phyloP scores from a whole-genome alignment of 2,113 vertebrate species.

The Apteryx mantelli region DNA sequence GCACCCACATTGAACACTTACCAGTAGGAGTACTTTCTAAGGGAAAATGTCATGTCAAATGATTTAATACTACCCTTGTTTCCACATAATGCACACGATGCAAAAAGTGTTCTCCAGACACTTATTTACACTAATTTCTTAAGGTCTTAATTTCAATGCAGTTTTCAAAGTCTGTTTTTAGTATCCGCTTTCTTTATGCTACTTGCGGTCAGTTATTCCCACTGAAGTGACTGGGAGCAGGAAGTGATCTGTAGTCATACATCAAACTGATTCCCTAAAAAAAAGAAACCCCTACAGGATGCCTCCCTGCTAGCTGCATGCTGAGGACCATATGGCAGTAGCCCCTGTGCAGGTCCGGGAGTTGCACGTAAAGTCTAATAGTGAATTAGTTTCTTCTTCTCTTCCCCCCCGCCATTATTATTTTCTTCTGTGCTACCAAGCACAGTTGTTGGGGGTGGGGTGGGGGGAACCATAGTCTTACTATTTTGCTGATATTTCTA shows the following conservation, averaged over 20 bases:
- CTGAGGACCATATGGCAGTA: neutral
- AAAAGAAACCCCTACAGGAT: neutral
- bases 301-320: neutral
- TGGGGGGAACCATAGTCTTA: neutral
- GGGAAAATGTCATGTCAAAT: neutral
- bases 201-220: neutral
- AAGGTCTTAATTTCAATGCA: neutral
- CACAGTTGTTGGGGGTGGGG: neutral
- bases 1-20: neutral
- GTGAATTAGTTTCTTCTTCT: neutral
- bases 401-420: no score
- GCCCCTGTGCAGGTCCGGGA: neutral
- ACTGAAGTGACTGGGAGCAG: neutral
- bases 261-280: neutral
- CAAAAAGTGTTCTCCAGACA: neutral
- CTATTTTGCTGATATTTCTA: neutral
- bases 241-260: neutral
- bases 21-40: neutral
- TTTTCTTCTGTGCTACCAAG: neutral
- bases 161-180: constrained; percentile 20
- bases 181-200: neutral
- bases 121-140: neutral
- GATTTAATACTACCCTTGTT: neutral
- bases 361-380: neutral
- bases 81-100: neutral